Evolutionary conservation across 2,888 invertebrate genomes (phyloP), one percentile per base, ranked within the genome.

Genomic region (Marronus borbonicus): DNA sequence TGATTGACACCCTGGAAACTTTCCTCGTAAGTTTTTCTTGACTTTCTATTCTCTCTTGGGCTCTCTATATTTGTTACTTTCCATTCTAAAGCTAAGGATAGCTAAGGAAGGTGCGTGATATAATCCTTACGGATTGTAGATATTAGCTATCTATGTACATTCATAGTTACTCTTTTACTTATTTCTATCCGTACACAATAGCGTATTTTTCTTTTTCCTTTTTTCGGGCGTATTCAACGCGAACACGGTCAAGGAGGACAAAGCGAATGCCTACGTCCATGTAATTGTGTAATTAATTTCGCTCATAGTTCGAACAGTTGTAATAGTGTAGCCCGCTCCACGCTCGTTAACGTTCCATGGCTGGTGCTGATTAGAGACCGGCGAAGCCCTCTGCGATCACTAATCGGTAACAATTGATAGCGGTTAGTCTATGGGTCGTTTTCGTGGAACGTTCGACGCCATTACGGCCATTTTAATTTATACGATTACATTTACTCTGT

Each of bases 331-430:
- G 39, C 44, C 28, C 60, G 60, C 62, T 60, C 72, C 14, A 76
- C 76, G 78, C 77, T 81, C 81, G 81, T 81, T 81, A 80, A 79
- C 78, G 77, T 79, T 80, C 79, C 79, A 76, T 69, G 78, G 76
- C 80, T 68, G 78, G 78, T 80, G 76, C 80, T 82, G 82, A 82
- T 82, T 82, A 82, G 82, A 80, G 82, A 78, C 80, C 50, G 77
- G 52, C 75, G 76, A 75, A 49, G 77, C 77, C 79, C 77, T 62
- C 75, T 74, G 77, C 77, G 79, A 82, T 82, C 80, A 80, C 80
- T 82, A 82, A 82, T 82, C 80, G 82, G 79, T 78, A 80, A 81
- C 81, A 81, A 82, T 81, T 81, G 82, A 82, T 80, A 80, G 80
- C 78, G 82, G 81, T 82, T 81, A 62, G 77, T 75, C 75, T 79